Percentiles rank a stretch among this genome's conserved stretches.
Evolutionary conservation across 92 coral and sea anemone genomes (phyloP).

Genomic region (Epizoanthus scotinus): DNA sequence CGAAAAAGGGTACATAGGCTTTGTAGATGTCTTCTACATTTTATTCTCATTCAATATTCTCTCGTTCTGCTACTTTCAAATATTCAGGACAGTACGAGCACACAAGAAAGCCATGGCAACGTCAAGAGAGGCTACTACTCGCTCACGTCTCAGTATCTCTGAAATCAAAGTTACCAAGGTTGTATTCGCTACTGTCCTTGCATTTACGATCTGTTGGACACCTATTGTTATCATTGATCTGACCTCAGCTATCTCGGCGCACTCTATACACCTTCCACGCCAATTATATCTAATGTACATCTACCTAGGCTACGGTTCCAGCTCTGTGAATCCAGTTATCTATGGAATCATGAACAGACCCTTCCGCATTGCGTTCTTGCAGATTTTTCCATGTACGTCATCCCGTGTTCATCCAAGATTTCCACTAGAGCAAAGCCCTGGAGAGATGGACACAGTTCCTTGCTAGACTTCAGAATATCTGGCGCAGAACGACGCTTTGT

Average conservation of each 20-base stretch:
- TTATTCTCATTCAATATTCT: slow-evolving; percentile 55
- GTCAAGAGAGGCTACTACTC: not conserved
- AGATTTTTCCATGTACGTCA: slow-evolving; percentile 34
- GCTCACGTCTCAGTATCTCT: slow-evolving; percentile 20
- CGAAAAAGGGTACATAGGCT: slow-evolving; percentile 71
- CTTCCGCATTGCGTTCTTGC: slow-evolving; percentile 65
- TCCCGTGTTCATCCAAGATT: slow-evolving; percentile 19
- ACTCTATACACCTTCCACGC: slow-evolving; percentile 55
- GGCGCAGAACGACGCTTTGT: too few species aligned
- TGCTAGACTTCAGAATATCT: not conserved
- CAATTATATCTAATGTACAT: slow-evolving; percentile 61
- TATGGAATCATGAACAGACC: slow-evolving; percentile 81
- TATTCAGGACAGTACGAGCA: slow-evolving; percentile 60
- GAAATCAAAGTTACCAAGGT: slow-evolving; percentile 73
- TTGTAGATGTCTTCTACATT: slow-evolving; percentile 64
- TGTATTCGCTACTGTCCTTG: slow-evolving; percentile 72
- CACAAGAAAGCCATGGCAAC: slow-evolving; percentile 49
- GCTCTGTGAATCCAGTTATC: slow-evolving; percentile 78
- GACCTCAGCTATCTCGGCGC: slow-evolving; percentile 53
- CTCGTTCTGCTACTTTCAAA: slow-evolving; percentile 61
- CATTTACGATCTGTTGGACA: slow-evolving; percentile 73
- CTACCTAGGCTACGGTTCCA: slow-evolving; percentile 74
- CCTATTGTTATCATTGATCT: slow-evolving; percentile 76
- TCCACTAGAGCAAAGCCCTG: not conserved
- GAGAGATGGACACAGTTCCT: not conserved